These are phyloP conservation scores for Scartelaos histophorus DNA, from an alignment of 2,113 vertebrate species.

Conservation along the genomic window DNA sequence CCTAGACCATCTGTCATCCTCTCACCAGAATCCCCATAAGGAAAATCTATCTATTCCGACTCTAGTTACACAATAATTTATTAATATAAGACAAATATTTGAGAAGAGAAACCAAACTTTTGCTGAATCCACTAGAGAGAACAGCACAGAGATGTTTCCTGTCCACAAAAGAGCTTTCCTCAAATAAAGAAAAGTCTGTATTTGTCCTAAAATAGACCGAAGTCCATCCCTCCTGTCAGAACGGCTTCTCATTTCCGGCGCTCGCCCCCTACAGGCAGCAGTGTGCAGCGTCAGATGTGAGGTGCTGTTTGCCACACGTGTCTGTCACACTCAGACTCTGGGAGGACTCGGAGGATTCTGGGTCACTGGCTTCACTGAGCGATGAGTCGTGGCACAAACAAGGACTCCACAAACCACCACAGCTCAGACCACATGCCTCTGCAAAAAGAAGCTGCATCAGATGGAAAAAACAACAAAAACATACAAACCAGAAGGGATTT, in stretches of 20 bases:
- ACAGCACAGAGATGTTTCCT: too few species aligned
- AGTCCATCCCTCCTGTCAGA: background rate
- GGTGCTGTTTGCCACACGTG: slow-evolving; percentile 13
- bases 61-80: too few species aligned
- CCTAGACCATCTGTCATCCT: too few species aligned
- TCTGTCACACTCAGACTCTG: slow-evolving; percentile 33
- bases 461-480: background rate
- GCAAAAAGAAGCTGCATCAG: background rate
- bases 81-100: too few species aligned
- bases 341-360: slow-evolving; percentile 38
- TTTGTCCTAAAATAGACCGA: background rate
- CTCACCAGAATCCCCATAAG: too few species aligned
- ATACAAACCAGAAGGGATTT: too few species aligned
- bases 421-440: background rate
- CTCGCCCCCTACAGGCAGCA: background rate
- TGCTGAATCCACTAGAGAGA: too few species aligned
- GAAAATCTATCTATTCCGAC: too few species aligned
- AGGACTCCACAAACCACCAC: background rate
- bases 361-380: slow-evolving; percentile 40
- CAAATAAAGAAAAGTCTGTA: background rate
- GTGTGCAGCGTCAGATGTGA: slow-evolving; percentile 38
- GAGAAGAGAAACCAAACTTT: too few species aligned
- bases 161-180: too few species aligned
- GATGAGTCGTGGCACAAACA: slow-evolving; percentile 38
- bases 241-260: background rate